Evolutionary conservation across 1,140 invertebrate species (phyloP).

Genomic region (Trachymyrmex septentrionalis): DNA sequence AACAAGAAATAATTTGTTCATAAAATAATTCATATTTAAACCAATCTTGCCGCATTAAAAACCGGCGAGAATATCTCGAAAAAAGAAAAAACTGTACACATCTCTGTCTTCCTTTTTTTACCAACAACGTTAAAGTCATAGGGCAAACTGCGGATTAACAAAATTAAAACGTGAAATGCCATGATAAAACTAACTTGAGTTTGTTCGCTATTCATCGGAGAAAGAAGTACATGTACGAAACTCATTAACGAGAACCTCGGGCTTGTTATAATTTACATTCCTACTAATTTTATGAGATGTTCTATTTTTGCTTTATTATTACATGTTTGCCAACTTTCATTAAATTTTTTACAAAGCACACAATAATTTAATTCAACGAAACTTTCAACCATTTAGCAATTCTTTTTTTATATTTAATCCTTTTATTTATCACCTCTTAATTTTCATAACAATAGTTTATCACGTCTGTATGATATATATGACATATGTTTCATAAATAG

Average conservation of each 20-base stretch:
- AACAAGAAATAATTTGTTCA: constrained; percentile 20
- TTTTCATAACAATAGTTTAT: constrained; percentile 4
- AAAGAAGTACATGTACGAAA: constrained; percentile 45
- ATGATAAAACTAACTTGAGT: constrained; percentile 48
- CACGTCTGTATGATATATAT: background rate
- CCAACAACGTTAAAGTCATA: constrained; percentile 42
- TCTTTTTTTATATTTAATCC: background rate
- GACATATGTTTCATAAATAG: constrained; percentile 15
- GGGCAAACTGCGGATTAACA: constrained; percentile 45
- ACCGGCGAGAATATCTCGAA: background rate
- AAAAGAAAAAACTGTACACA: background rate
- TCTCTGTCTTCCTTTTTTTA: constrained; percentile 23
- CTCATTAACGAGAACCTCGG: constrained; percentile 34
- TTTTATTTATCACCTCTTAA: background rate
- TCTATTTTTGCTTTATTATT: background rate
- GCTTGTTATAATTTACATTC: constrained; percentile 26
- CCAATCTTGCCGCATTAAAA: constrained; percentile 9
- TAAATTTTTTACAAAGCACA: background rate
- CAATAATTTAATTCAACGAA: background rate
- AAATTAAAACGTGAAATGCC: constrained; percentile 35
- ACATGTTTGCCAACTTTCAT: background rate
- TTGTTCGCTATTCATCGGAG: background rate
- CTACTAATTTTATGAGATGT: background rate
- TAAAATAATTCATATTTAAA: constrained; percentile 1
- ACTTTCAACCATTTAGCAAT: background rate